Evolutionary conservation across 1,140 invertebrate species (phyloP).

Genomic region (Argopecten irradians): DNA sequence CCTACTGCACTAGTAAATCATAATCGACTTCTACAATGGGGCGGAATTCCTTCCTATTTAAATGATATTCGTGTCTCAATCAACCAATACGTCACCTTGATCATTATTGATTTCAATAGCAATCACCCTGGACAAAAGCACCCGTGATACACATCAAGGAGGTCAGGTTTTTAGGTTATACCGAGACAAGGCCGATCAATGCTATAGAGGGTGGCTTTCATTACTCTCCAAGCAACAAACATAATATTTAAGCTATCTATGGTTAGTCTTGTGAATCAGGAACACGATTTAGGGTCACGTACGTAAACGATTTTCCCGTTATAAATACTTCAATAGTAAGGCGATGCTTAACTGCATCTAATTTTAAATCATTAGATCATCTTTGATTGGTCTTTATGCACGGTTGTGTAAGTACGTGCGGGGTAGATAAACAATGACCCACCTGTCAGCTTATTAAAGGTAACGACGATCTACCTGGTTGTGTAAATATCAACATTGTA

Average conservation of each 20-base stretch:
- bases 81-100: not conserved
- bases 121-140: not conserved
- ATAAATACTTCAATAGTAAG: not conserved
- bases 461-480: no score
- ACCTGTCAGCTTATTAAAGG: no score
- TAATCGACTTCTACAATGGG: no score
- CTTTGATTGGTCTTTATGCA: not conserved
- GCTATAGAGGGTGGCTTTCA: not conserved
- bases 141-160: not conserved
- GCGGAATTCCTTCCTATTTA: no score
- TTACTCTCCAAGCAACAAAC: not conserved
- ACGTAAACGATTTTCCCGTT: not conserved
- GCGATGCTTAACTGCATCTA: not conserved
- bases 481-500: no score
- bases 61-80: not conserved
- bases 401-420: no score
- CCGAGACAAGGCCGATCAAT: no score
- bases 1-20: no score
- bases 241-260: not conserved
- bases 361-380: not conserved
- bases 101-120: not conserved
- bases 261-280: not conserved
- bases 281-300: not conserved
- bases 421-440: no score
- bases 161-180: not conserved